A percentile compares a stretch with the other conserved stretches of the same genome.
phyloP scores from a whole-genome alignment of 1,140 invertebrate species.

The Musca vetustissima region DNA sequence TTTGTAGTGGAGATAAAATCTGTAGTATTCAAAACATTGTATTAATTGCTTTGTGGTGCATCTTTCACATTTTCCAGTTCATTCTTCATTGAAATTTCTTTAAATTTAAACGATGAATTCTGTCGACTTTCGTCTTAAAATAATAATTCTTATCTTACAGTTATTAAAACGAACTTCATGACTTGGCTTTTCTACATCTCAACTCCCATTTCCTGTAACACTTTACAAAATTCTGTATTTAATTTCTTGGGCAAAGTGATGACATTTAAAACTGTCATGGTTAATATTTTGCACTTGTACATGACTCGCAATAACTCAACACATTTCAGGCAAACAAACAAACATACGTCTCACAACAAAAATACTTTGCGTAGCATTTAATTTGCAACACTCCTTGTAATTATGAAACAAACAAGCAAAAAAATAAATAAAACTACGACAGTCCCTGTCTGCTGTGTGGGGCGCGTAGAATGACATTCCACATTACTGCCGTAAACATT shows the following conservation, averaged over 20 bases:
- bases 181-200: no score
- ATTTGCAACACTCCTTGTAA: conserved; percentile 16
- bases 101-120: no score
- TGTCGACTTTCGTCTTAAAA: no score
- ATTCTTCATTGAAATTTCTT: no score
- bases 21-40: no score
- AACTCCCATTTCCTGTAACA: no score
- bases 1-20: no score
- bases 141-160: no score
- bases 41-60: no score
- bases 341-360: no score
- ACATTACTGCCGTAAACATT: not conserved
- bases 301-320: not conserved
- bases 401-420: conserved; percentile 12
- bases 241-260: conserved; percentile 3
- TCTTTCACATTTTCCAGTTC: no score
- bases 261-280: not conserved
- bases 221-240: not conserved
- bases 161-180: no score
- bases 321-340: not conserved
- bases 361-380: conserved; percentile 3
- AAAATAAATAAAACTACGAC: not conserved
- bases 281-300: not conserved
- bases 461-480: not conserved
- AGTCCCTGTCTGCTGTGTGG: not conserved